Conservation (phyloP, 2,113 vertebrate genomes). For the Brienomyrus brachyistius region DNA sequence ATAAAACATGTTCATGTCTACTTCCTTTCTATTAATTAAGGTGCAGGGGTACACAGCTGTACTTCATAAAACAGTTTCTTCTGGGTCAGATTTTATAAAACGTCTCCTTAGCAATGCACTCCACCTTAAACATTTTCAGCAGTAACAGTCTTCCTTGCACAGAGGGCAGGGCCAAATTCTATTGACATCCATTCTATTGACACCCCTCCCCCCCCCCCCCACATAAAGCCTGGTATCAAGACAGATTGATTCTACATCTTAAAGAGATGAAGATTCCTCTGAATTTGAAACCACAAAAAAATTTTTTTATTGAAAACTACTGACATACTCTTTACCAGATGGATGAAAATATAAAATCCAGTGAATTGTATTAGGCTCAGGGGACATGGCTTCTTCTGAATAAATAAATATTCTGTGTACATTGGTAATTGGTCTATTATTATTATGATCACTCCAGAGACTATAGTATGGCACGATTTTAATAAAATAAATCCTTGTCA, state of each 20-base stretch:
- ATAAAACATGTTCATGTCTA: not conserved
- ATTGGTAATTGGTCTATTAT: not conserved
- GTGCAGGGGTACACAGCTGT: not conserved
- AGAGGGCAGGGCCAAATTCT: constrained; percentile 10
- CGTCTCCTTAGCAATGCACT: not conserved
- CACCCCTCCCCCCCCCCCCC: not conserved
- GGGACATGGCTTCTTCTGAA: not conserved
- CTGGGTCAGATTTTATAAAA: not conserved
- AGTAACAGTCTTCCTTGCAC: not conserved
- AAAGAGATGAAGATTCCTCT: not conserved
- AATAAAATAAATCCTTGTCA: not conserved
- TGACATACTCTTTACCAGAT: not conserved
- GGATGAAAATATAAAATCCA: not conserved
- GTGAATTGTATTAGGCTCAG: not conserved
- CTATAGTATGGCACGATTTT: not conserved
- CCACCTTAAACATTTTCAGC: not conserved
- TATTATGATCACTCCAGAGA: not conserved
- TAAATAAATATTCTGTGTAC: not conserved
- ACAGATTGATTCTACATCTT: not conserved
- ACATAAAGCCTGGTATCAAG: not conserved
- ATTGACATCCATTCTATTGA: not conserved
- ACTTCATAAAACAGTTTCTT: not conserved
- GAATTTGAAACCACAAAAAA: not conserved
- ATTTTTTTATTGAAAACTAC: not conserved
- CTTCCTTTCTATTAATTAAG: not conserved